Evolutionary conservation across 2,113 vertebrate genomes (phyloP).

Genomic region (Glaucomys volans): DNA sequence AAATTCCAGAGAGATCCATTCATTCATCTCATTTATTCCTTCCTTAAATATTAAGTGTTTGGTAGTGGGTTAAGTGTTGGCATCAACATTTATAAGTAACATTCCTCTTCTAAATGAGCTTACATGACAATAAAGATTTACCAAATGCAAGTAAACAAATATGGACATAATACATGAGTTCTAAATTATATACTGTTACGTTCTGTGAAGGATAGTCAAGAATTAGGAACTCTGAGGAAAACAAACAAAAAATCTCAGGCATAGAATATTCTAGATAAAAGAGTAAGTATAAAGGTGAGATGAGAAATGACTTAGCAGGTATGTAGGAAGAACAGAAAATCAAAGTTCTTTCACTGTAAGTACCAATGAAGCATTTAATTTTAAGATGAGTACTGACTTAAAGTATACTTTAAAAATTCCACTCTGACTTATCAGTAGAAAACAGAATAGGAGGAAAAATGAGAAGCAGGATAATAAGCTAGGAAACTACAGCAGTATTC

Average conservation of each 20-base stretch:
- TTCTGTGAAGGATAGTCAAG: constrained; percentile 2
- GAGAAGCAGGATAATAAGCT: background rate
- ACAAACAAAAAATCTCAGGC: background rate
- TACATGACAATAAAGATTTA: background rate
- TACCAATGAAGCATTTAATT: background rate
- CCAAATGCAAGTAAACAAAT: constrained; percentile 14
- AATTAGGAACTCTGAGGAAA: background rate
- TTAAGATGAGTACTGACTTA: constrained; percentile 29
- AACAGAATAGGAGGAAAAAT: constrained; percentile 9
- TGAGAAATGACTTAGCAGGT: background rate
- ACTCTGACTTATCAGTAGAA: background rate
- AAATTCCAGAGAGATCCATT: constrained; percentile 2
- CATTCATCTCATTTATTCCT: constrained; percentile 7
- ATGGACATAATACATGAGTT: background rate
- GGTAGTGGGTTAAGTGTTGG: background rate
- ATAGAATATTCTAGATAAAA: constrained; percentile 41
- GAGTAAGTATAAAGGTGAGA: constrained; percentile 1
- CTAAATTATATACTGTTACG: background rate
- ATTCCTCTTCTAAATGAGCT: constrained; percentile 4
- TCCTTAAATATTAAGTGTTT: constrained; percentile 12
- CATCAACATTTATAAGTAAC: background rate
- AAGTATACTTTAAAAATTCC: background rate
- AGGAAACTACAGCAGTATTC: background rate
- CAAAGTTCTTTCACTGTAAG: constrained; percentile 24
- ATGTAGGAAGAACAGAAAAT: background rate